These are phyloP conservation scores for Arenaria interpres DNA, from an alignment of 2,113 vertebrate species.

Conservation along the genomic window DNA sequence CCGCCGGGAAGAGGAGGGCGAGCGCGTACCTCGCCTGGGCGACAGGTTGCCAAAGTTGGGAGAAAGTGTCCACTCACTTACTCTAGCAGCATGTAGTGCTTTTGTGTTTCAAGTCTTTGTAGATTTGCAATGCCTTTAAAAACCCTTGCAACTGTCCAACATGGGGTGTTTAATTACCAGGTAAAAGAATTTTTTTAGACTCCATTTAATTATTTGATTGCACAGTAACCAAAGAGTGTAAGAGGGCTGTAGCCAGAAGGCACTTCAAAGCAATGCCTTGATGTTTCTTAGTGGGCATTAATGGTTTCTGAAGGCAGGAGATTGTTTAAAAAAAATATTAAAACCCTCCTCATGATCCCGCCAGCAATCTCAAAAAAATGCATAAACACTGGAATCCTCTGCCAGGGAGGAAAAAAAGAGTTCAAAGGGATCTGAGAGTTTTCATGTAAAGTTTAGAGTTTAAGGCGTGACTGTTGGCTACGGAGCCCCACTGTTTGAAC, in stretches of 20 bases:
- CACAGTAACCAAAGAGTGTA: slow-evolving; percentile 85
- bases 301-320: slow-evolving; percentile 95
- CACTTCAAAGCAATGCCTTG: slow-evolving; percentile 95
- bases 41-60: slow-evolving; percentile 62
- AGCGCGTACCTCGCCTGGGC: slow-evolving; percentile 45
- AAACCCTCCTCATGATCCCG: slow-evolving; percentile 86
- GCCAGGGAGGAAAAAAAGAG: slow-evolving; percentile 77
- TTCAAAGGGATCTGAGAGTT: slow-evolving; percentile 83
- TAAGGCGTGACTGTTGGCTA: slow-evolving; percentile 81
- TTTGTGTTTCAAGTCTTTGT: slow-evolving; percentile 82
- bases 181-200: slow-evolving; percentile 86
- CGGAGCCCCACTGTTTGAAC: slow-evolving; percentile 77
- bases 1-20: neutral
- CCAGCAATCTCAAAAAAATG: slow-evolving; percentile 89
- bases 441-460: slow-evolving; percentile 88
- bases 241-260: slow-evolving; percentile 91
- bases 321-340: slow-evolving; percentile 86
- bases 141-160: slow-evolving; percentile 78
- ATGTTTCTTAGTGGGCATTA: slow-evolving; percentile 92
- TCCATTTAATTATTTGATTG: slow-evolving; percentile 96
- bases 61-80: slow-evolving; percentile 4
- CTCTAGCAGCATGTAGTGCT: slow-evolving; percentile 41
- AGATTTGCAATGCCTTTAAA: slow-evolving; percentile 78
- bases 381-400: slow-evolving; percentile 87
- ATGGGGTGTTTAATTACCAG: slow-evolving; percentile 93